These are phyloP conservation scores for Cardinalis cardinalis DNA, from an alignment of 2,113 vertebrate genomes.

Conservation along the genomic window DNA sequence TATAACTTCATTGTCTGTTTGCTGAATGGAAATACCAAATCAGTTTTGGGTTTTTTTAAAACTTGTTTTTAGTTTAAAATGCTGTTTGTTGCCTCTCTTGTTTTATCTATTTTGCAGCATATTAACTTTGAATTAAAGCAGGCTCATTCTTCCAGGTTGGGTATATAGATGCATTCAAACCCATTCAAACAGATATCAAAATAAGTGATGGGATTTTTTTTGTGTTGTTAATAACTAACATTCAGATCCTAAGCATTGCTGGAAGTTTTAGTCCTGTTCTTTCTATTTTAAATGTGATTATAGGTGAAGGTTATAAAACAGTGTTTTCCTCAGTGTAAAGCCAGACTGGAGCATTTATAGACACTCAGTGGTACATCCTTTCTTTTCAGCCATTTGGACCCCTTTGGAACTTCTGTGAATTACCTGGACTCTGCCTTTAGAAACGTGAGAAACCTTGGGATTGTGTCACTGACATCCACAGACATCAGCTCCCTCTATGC, in stretches of 20 bases:
- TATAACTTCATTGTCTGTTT: background rate
- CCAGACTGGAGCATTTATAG: background rate
- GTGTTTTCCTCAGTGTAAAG: background rate
- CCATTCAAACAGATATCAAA: background rate
- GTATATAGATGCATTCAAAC: background rate
- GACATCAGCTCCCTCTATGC: constrained; percentile 92
- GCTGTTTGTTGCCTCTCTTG: background rate
- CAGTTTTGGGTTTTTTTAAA: background rate
- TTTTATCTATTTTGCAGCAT: background rate
- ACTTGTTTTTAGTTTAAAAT: background rate
- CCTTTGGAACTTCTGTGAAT: constrained; percentile 91
- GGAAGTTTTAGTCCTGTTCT: background rate
- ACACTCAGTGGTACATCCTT: background rate
- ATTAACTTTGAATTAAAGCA: background rate
- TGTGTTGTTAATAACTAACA: background rate
- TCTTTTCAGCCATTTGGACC: constrained; percentile 88
- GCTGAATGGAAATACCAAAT: background rate
- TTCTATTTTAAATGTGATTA: background rate
- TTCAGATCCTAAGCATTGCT: background rate
- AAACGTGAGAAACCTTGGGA: constrained; percentile 91
- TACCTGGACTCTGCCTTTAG: constrained; percentile 95
- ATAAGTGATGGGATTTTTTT: background rate
- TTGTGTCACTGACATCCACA: constrained; percentile 92
- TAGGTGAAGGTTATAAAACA: background rate
- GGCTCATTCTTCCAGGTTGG: background rate